A percentile compares a stretch with the other conserved stretches of the same genome.
phyloP scores from a whole-genome alignment of 2,113 vertebrate genomes.

The Glaucidium brasilianum region DNA sequence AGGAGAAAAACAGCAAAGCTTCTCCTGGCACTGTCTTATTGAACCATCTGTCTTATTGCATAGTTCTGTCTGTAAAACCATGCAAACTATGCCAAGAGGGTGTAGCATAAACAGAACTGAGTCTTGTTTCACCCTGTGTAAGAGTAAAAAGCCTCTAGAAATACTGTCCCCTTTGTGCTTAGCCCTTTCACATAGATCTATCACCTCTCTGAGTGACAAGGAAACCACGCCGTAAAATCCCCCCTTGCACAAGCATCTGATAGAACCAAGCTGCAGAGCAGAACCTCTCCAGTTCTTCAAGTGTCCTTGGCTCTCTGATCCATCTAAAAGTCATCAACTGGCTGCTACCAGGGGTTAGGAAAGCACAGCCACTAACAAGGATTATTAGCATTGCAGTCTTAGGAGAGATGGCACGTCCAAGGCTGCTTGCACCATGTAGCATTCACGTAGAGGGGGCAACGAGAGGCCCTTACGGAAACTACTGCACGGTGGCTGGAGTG shows the following conservation, averaged over 20 bases:
- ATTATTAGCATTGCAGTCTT: accelerated
- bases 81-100: constrained; percentile 46
- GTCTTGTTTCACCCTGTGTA: constrained; percentile 26
- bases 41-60: constrained; percentile 60
- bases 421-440: background rate
- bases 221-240: background rate
- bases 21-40: constrained; percentile 27
- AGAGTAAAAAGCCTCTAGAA: background rate
- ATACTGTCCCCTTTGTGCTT: background rate
- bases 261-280: background rate
- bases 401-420: background rate
- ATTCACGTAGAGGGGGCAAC: accelerated
- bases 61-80: constrained; percentile 51
- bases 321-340: background rate
- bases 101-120: constrained; percentile 47
- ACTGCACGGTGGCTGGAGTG: background rate
- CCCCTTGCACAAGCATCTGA: background rate
- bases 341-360: background rate
- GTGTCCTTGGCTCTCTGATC: background rate
- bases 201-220: background rate
- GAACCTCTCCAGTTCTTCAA: background rate
- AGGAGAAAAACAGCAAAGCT: constrained; percentile 53
- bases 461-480: background rate
- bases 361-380: background rate
- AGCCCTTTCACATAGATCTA: background rate